phyloP scores from a whole-genome alignment of 2,888 invertebrate genomes.

The Pseudococcus jackbeardsleyi region DNA sequence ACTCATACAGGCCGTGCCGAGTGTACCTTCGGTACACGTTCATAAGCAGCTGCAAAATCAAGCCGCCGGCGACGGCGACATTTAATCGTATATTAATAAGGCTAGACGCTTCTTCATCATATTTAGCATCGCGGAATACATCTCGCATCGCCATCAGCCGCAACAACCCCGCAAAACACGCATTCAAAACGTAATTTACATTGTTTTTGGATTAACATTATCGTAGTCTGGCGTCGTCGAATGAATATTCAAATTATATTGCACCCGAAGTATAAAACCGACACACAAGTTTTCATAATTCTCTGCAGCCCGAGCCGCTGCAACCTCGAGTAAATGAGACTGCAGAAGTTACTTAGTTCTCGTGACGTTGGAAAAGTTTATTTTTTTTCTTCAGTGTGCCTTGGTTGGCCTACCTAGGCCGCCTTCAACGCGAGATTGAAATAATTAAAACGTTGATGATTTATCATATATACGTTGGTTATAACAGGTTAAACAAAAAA shows the following conservation, averaged over 20 bases:
- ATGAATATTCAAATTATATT: background rate
- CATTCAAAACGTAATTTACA: conserved; percentile 32
- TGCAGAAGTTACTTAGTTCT: no score
- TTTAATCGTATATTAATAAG: conserved; percentile 27
- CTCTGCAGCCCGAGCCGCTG: no score
- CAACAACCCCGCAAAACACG: background rate
- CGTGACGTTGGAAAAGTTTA: no score
- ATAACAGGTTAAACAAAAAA: conserved; percentile 40
- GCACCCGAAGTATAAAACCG: background rate
- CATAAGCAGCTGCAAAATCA: background rate
- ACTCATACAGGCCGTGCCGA: no score
- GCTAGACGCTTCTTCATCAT: conserved; percentile 21
- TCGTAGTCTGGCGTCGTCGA: background rate
- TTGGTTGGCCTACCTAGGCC: no score
- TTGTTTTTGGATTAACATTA: conserved; percentile 26
- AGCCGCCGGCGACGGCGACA: background rate
- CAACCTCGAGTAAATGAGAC: no score
- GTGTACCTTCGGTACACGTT: no score
- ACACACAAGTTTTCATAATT: background rate
- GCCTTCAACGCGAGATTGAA: background rate
- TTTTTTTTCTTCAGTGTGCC: no score
- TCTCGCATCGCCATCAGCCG: background rate
- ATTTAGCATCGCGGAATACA: background rate
- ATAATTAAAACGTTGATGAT: conserved; percentile 47
- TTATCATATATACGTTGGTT: background rate